Percentiles rank a stretch among this genome's conserved stretches.
These are phyloP conservation scores for Ceratoteleas bidentatus DNA, from an alignment of 1,140 invertebrate genomes.

Conservation along the genomic window DNA sequence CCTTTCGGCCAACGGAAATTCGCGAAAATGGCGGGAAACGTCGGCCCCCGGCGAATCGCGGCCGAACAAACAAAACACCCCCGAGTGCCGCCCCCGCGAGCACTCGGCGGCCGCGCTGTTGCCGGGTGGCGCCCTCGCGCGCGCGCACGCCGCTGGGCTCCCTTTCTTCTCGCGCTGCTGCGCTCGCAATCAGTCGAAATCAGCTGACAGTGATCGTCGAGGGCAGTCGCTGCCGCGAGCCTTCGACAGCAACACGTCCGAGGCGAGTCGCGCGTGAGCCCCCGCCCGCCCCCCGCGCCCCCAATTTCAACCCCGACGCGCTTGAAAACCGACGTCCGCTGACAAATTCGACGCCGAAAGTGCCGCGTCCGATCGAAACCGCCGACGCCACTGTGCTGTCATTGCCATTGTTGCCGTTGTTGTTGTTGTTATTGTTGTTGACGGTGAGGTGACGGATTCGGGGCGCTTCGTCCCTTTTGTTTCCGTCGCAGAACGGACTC, in stretches of 20 bases:
- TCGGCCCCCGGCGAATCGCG: constrained; percentile 4
- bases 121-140: constrained; percentile 17
- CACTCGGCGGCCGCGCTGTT: constrained; percentile 16
- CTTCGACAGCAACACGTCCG: constrained; percentile 64
- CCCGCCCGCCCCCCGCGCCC: too few species aligned
- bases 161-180: constrained; percentile 52
- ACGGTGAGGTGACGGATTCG: too few species aligned
- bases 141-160: constrained; percentile 41
- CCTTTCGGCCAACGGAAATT: constrained; percentile 38
- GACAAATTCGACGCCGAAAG: too few species aligned
- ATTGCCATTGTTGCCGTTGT: too few species aligned
- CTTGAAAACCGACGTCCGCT: too few species aligned
- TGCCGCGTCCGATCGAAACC: too few species aligned
- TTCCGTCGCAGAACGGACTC: too few species aligned
- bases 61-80: constrained; percentile 12
- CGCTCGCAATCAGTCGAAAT: constrained; percentile 62
- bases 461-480: too few species aligned
- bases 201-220: constrained; percentile 63
- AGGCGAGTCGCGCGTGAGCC: too few species aligned
- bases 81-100: not conserved
- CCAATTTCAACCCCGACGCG: too few species aligned
- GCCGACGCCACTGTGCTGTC: too few species aligned
- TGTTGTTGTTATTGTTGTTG: too few species aligned
- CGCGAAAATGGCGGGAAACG: constrained; percentile 31
- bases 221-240: constrained; percentile 64